Evolutionary conservation across 2,797 vertebrate species (phyloP).

Genomic region (Parambassis ranga): DNA sequence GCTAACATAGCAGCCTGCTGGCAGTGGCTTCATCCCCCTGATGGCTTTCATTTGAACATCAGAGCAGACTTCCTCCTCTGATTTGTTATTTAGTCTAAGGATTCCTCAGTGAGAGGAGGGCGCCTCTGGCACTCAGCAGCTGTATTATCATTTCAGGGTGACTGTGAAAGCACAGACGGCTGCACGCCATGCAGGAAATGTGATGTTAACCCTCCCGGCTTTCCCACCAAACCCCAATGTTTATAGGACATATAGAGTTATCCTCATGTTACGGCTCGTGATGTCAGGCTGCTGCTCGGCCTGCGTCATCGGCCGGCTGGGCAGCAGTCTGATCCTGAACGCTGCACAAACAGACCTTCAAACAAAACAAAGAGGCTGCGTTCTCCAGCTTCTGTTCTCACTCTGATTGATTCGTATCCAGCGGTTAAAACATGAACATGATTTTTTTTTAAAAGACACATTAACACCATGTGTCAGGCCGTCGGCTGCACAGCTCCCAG

Average conservation of each 20-base stretch:
- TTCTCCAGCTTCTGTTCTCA: slow-evolving; percentile 20
- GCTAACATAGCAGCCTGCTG: no score
- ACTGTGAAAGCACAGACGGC: slow-evolving; percentile 21
- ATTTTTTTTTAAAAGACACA: slow-evolving; percentile 16
- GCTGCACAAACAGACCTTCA: slow-evolving; percentile 37
- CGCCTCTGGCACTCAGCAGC: slow-evolving; percentile 5
- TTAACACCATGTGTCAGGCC: not conserved
- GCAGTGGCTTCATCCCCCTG: no score
- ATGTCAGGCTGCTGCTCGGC: slow-evolving; percentile 41
- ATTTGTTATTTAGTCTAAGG: slow-evolving; percentile 35
- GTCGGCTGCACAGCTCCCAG: not conserved
- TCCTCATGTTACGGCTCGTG: slow-evolving; percentile 55
- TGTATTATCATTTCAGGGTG: slow-evolving; percentile 49
- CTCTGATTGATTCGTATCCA: slow-evolving; percentile 21
- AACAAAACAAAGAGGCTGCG: slow-evolving; percentile 50
- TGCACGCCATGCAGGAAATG: slow-evolving; percentile 16
- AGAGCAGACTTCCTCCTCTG: not conserved
- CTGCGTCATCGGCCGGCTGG: slow-evolving; percentile 54
- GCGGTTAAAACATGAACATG: slow-evolving; percentile 6
- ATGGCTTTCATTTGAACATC: slow-evolving; percentile 2
- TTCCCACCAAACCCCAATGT: slow-evolving; percentile 50
- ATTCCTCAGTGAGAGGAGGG: slow-evolving; percentile 14
- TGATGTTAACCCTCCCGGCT: slow-evolving; percentile 1
- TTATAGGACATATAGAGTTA: slow-evolving; percentile 48
- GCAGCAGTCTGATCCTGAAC: slow-evolving; percentile 3